Evolutionary conservation across 2,797 vertebrate species (phyloP), one percentile per base, ranked within the genome.

Genomic region (Lepidocolaptes lacrymiger): DNA sequence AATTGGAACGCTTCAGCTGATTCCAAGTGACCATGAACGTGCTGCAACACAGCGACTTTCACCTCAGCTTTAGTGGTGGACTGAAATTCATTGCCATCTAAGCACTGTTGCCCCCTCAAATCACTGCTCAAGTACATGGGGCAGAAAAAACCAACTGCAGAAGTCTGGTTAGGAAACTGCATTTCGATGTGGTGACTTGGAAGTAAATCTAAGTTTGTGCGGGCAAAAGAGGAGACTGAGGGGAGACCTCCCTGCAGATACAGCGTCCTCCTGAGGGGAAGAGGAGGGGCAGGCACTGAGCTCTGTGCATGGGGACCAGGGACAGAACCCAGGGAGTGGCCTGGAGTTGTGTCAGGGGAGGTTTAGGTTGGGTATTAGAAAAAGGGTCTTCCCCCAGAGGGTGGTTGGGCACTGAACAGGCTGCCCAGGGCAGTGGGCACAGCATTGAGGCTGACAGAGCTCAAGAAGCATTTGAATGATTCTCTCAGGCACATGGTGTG

Each of bases 1-100:
- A 91, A 98, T 98, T 97, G 97, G 94, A 97, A 97, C 95, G 77
- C 75, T 88, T 95, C 72, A 80, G 56, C 90, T 97, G 85, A 54
- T 91, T 97, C 97, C 85, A 94, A 98, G 94, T 91, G 80, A 94
- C 90, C 5, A 1, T 93, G 87, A 96, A 97, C 94, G 69, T 88
- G 71, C 83, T 94, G 59, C 69, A 85, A 21, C 44, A 67, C 74
- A 93, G 66, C 93, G 87, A 87, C 88, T 97, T 96, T 92, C 80
- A 74, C 93, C 87, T 91, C 63, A 71, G 96, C 56, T 96, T 89
- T 68, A 91, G 73, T 58, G 51, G 15, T 76, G 34, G 88, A 88
- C 78, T 75, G 56, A 63, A 89, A 88, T 67, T 58, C 1, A 1
- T 28, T 77, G 43, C 43, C 80, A 1, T 64, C 95, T 89, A 71